phyloP scores from a whole-genome alignment of 2,797 vertebrate genomes.

The Pogonophryne albipinna region DNA sequence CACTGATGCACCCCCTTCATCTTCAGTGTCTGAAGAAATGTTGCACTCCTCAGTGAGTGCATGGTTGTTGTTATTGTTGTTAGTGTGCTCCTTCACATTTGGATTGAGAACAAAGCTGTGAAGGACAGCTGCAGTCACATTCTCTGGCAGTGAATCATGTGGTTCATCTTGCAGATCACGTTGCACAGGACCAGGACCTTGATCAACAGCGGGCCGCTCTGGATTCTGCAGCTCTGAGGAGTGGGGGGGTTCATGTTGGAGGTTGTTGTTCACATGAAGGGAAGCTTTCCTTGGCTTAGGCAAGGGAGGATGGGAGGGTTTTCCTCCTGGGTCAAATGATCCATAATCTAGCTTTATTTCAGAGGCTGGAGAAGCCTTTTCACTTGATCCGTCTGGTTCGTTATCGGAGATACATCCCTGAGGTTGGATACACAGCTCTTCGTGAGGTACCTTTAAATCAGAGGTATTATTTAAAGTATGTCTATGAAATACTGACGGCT shows the following conservation, averaged over 20 bases:
- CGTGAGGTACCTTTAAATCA: conserved; percentile 4
- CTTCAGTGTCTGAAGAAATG: rapidly evolving
- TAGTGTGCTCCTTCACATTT: conserved; percentile 44
- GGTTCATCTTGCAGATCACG: not conserved
- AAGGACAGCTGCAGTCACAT: not conserved
- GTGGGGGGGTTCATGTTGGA: not conserved
- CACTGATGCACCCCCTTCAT: not conserved
- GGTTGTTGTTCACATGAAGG: not conserved
- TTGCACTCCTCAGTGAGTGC: not conserved
- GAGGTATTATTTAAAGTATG: not conserved
- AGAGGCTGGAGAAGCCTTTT: conserved; percentile 15
- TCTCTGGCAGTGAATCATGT: conserved; percentile 21
- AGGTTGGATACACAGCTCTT: conserved; percentile 1
- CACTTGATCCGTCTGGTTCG: not conserved
- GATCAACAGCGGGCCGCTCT: not conserved
- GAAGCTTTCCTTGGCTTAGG: conserved; percentile 40
- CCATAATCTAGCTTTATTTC: conserved; percentile 42
- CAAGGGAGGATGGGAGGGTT: not conserved
- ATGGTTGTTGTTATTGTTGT: conserved; percentile 60
- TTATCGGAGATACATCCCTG: not conserved
- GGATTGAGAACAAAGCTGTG: not conserved
- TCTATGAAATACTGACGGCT: not conserved
- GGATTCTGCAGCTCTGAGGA: not conserved
- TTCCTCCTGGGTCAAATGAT: conserved; percentile 71
- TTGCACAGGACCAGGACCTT: not conserved